Percentiles rank a stretch among this genome's conserved stretches.
These are phyloP conservation scores for Synanceia verrucosa DNA, from an alignment of 2,797 vertebrate species.

Conservation along the genomic window DNA sequence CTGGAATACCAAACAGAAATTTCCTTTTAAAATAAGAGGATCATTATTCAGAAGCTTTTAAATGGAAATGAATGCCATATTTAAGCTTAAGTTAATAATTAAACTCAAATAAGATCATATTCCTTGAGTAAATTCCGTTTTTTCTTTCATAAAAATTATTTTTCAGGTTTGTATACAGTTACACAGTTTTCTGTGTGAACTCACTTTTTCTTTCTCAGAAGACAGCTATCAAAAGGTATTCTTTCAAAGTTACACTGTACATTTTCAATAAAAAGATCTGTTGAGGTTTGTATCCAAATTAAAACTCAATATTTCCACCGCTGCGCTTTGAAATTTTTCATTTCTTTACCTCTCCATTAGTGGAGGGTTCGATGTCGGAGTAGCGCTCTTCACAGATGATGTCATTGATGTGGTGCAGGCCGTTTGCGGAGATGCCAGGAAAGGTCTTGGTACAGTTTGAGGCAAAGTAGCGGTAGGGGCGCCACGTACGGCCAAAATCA, in stretches of 20 bases:
- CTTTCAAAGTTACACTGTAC: no score
- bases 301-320: no score
- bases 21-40: neutral
- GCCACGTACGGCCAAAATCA: conserved; percentile 87
- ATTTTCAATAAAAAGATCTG: no score
- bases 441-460: conserved; percentile 90
- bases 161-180: no score
- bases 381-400: conserved; percentile 90
- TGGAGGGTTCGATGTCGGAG: conserved; percentile 90
- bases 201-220: no score
- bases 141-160: no score
- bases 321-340: no score
- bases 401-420: conserved; percentile 82
- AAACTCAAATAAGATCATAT: no score
- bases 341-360: conserved; percentile 85
- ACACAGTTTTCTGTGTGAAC: no score
- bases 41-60: neutral
- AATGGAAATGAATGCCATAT: neutral
- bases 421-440: conserved; percentile 67
- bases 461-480: conserved; percentile 88
- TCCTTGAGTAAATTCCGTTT: no score
- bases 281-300: no score
- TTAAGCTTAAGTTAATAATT: neutral
- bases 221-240: no score
- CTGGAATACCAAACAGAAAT: conserved; percentile 59